A percentile compares a stretch with the other conserved stretches of the same genome.
Evolutionary conservation across 2,797 vertebrate genomes (phyloP).

Genomic region (Propithecus perrieri): DNA sequence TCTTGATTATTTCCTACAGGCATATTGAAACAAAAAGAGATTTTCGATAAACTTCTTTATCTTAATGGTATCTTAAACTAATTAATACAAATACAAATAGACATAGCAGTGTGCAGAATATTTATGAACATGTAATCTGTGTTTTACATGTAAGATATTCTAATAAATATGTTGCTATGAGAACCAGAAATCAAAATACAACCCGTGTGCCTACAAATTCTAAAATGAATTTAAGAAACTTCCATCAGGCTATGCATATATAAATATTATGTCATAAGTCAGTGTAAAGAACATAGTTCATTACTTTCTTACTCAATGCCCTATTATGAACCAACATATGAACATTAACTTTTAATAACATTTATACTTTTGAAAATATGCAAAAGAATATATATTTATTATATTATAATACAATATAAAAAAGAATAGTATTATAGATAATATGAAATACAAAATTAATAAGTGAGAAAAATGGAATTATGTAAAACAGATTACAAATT

Average conservation of each 20-base stretch:
- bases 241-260: neutral
- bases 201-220: neutral
- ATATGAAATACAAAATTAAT: neutral
- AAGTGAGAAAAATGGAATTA: neutral
- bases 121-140: conserved; percentile 57
- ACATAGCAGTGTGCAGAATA: conserved; percentile 61
- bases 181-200: neutral
- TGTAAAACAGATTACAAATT: neutral
- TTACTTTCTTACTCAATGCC: neutral
- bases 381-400: neutral
- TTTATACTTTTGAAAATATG: neutral
- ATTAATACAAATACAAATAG: conserved; percentile 75
- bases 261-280: neutral
- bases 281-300: neutral
- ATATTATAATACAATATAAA: neutral
- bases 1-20: conserved; percentile 46
- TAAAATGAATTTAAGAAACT: neutral
- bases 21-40: conserved; percentile 43
- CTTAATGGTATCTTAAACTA: conserved; percentile 69
- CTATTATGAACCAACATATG: neutral
- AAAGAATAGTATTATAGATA: neutral
- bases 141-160: conserved; percentile 62
- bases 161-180: conserved; percentile 47
- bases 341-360: neutral
- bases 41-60: conserved; percentile 69